These are phyloP conservation scores for Oophaga pumilio DNA, from an alignment of 2,113 vertebrate genomes.

Conservation along the genomic window DNA sequence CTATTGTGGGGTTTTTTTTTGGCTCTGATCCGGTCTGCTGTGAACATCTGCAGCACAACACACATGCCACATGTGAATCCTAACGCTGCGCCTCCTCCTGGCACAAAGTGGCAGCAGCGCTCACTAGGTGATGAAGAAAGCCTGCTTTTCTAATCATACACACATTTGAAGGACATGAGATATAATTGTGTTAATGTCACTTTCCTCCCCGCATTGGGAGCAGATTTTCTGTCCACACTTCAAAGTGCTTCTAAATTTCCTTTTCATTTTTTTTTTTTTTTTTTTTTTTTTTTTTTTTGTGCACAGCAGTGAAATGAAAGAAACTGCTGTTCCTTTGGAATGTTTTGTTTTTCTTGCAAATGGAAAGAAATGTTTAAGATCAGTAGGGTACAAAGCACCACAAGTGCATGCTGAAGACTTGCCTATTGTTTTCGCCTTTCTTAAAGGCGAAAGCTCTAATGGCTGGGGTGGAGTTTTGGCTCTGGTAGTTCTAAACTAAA, in stretches of 20 bases:
- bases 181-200: constrained; percentile 13
- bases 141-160: background rate
- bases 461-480: background rate
- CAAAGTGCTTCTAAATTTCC: background rate
- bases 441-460: background rate
- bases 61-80: background rate
- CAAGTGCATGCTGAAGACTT: background rate
- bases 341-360: constrained; percentile 6
- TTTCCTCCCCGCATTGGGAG: constrained; percentile 9
- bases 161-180: constrained; percentile 13
- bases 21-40: background rate
- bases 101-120: background rate
- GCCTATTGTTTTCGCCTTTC: background rate
- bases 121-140: background rate
- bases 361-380: background rate
- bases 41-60: background rate
- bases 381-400: background rate
- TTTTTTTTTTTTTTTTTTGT: background rate
- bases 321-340: constrained; percentile 7
- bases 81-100: background rate
- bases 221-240: background rate
- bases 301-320: background rate
- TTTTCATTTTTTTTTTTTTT: no score
- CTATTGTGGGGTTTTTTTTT: background rate
- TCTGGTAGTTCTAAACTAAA: background rate